phyloP scores from a whole-genome alignment of 2,113 vertebrate species.

The Muntiacus muntjak region DNA sequence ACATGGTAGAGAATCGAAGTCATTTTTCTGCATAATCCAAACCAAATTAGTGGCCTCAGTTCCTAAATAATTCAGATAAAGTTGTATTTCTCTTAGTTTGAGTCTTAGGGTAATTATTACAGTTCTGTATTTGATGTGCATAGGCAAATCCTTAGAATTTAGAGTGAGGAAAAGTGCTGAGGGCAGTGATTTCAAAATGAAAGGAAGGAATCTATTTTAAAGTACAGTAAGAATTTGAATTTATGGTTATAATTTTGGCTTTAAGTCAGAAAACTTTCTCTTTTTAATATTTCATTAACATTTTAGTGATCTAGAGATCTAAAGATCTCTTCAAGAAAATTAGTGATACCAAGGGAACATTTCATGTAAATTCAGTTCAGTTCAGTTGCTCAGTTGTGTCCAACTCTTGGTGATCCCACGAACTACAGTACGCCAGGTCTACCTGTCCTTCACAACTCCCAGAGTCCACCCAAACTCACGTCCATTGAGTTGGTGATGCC shows the following conservation, averaged over 20 bases:
- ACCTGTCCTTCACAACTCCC: neutral
- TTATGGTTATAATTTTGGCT: conserved; percentile 51
- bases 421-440: neutral
- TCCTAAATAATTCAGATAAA: conserved; percentile 35
- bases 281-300: conserved; percentile 31
- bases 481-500: neutral
- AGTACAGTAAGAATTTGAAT: conserved; percentile 40
- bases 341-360: neutral
- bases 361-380: neutral
- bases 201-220: conserved; percentile 47
- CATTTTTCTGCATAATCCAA: conserved; percentile 14
- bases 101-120: conserved; percentile 7
- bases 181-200: conserved; percentile 49
- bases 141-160: conserved; percentile 26
- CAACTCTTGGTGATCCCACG: neutral
- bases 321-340: neutral
- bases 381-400: neutral
- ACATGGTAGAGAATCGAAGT: neutral
- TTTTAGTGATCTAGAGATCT: conserved; percentile 25
- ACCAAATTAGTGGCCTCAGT: neutral
- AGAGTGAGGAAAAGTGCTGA: conserved; percentile 27
- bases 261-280: conserved; percentile 34
- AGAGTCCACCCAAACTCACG: neutral
- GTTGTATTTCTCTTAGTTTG: conserved; percentile 32
- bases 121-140: conserved; percentile 31